Evolutionary conservation across 2,113 vertebrate species (phyloP).

Genomic region (Pogonocichla stellata): DNA sequence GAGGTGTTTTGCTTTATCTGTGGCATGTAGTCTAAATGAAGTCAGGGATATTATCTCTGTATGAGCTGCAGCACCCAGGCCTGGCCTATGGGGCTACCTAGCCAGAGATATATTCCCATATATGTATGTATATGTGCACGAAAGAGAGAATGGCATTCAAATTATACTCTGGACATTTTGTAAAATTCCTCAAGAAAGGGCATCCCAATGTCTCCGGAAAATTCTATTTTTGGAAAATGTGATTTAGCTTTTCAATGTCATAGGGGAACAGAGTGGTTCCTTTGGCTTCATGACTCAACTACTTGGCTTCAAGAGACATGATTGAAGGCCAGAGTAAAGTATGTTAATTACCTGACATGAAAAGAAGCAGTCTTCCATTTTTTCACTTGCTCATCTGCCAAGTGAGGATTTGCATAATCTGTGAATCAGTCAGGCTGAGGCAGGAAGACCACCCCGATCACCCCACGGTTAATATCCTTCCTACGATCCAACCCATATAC

Average conservation of each 20-base stretch:
- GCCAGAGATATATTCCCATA: background rate
- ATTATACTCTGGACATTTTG: background rate
- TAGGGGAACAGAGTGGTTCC: background rate
- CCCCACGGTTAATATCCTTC: background rate
- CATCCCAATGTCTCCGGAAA: background rate
- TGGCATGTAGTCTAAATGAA: background rate
- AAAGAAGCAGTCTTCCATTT: background rate
- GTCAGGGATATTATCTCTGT: background rate
- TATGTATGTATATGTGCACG: background rate
- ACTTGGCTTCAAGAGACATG: background rate
- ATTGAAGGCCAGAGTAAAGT: background rate
- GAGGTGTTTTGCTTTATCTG: background rate
- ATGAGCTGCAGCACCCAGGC: background rate
- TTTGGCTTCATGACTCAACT: background rate
- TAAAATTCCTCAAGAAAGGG: background rate
- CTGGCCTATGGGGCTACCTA: background rate
- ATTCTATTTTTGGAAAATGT: background rate
- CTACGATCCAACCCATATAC: background rate
- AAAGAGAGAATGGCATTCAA: background rate
- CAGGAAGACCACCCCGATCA: background rate
- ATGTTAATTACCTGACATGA: background rate
- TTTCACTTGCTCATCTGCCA: background rate
- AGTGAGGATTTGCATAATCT: background rate
- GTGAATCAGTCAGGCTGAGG: background rate
- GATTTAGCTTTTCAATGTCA: background rate